Conservation (phyloP, 2,888 invertebrate genomes). For the Drosophila mettleri region DNA sequence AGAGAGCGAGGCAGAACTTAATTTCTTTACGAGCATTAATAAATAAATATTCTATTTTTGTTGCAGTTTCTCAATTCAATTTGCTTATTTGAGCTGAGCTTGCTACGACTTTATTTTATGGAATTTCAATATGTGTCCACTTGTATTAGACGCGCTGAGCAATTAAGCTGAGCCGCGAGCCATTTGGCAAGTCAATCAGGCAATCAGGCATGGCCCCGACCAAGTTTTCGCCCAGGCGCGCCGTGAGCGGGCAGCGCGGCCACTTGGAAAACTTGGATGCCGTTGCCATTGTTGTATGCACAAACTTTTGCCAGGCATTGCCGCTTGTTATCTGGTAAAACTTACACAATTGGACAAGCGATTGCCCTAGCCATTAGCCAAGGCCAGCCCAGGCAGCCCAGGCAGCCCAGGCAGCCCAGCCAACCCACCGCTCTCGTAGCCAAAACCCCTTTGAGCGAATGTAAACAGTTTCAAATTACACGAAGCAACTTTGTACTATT, state of each 20-base stretch:
- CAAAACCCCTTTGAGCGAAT: constrained; percentile 45
- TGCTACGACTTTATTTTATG: too few relatives aligned
- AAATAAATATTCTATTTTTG: too few relatives aligned
- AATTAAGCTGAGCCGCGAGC: constrained; percentile 62
- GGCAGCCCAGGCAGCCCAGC: not conserved
- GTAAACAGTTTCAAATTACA: constrained; percentile 75
- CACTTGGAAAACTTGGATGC: constrained; percentile 33
- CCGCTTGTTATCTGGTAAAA: constrained; percentile 66
- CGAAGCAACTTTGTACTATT: constrained; percentile 61
- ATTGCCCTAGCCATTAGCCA: constrained; percentile 24
- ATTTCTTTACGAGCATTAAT: constrained; percentile 1
- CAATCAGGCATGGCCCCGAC: constrained; percentile 59
- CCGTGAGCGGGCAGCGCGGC: not conserved
- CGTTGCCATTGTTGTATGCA: constrained; percentile 59
- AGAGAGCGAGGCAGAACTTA: not conserved
- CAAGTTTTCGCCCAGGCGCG: constrained; percentile 5
- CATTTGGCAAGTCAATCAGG: constrained; percentile 71
- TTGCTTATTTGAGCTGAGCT: too few relatives aligned
- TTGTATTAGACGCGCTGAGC: constrained; percentile 51
- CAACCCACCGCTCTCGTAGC: not conserved
- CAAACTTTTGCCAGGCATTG: constrained; percentile 45
- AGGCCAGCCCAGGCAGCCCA: not conserved
- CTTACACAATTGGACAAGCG: constrained; percentile 64
- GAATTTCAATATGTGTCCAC: constrained; percentile 25
- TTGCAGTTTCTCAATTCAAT: too few relatives aligned